A percentile compares a stretch with the other conserved stretches of the same genome.
These are phyloP conservation scores for Tympanuchus pallidicinctus DNA, from an alignment of 2,113 vertebrate genomes.

Conservation along the genomic window DNA sequence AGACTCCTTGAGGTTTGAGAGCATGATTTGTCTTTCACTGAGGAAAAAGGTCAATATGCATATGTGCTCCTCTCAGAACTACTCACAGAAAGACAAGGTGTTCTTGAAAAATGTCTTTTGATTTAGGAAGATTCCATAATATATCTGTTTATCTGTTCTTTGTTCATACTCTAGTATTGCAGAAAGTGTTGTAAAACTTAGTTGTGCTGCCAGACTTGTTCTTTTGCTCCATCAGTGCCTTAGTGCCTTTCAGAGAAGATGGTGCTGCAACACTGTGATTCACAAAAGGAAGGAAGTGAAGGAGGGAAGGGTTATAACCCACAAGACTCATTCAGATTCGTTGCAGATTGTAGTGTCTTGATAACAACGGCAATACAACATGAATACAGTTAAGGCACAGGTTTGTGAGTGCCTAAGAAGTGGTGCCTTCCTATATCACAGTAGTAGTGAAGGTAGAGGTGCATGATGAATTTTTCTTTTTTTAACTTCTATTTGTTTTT, in stretches of 20 bases:
- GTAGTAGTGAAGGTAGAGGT: neutral
- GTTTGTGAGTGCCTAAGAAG: neutral
- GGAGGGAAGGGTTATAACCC: neutral
- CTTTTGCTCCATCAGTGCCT: neutral
- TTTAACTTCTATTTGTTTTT: neutral
- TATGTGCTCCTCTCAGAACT: neutral
- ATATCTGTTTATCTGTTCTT: neutral
- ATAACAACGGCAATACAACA: neutral
- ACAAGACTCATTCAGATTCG: neutral
- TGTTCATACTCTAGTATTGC: neutral
- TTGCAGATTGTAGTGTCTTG: neutral
- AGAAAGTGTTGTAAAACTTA: neutral
- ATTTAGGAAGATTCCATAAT: neutral
- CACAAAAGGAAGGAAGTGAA: neutral
- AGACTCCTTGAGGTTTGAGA: neutral
- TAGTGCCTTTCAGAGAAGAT: neutral
- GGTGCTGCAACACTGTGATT: neutral
- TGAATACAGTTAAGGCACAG: neutral
- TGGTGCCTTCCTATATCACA: neutral
- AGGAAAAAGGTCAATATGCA: neutral
- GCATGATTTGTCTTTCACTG: neutral
- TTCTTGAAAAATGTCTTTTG: neutral
- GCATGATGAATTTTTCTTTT: neutral
- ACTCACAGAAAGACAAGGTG: neutral
- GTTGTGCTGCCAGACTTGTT: rapidly evolving